Conservation (phyloP, 2,113 vertebrate species). For the Crotalus horridus region DNA sequence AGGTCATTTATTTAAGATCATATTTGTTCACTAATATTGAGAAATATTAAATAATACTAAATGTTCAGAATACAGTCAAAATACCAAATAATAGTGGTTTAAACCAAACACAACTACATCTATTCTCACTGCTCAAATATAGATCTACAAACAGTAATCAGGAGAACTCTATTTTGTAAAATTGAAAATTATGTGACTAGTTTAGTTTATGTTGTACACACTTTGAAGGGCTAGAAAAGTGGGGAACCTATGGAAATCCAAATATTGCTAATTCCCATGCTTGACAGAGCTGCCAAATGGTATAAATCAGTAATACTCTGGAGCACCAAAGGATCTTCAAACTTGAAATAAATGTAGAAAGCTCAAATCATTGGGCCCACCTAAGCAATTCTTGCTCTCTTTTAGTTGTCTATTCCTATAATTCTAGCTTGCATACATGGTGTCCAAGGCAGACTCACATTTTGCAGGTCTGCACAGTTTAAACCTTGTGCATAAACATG, state of each 20-base stretch:
- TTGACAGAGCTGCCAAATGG: background rate
- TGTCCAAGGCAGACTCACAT: background rate
- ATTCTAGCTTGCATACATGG: background rate
- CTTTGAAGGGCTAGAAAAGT: background rate
- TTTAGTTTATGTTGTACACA: no score
- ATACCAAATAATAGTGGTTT: background rate
- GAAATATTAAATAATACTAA: background rate
- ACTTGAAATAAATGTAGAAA: background rate
- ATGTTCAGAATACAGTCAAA: background rate
- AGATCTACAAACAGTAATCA: no score
- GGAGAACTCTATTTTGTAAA: no score
- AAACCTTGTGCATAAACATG: background rate
- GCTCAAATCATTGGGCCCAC: background rate
- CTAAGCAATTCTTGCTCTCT: background rate
- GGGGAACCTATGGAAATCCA: background rate
- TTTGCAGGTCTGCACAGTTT: background rate
- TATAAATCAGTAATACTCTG: background rate
- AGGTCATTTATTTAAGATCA: background rate
- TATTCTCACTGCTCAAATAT: no score
- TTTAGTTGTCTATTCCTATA: background rate
- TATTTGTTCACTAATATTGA: background rate
- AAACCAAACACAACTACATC: no score
- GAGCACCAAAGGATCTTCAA: background rate
- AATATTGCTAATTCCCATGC: background rate
- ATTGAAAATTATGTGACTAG: no score